phyloP scores from a whole-genome alignment of 2,888 invertebrate species.

The Leptogaster cylindrica region DNA sequence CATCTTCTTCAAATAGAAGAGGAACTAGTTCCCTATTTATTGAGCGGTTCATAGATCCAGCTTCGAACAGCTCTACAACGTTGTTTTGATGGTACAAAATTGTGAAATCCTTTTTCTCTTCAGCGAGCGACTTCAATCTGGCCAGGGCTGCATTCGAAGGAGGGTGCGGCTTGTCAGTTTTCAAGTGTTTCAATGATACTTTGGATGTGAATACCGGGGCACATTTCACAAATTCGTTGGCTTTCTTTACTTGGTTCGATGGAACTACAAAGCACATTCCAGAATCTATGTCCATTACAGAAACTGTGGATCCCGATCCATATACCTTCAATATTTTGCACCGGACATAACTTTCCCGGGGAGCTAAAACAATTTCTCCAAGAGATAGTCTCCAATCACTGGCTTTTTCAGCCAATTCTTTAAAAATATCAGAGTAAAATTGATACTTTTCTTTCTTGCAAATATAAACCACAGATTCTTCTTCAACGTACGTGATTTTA shows the following conservation, averaged over 20 bases:
- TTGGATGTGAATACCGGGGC: conserved; percentile 49
- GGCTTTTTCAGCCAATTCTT: conserved; percentile 8
- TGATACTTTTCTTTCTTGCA: neutral
- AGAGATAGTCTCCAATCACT: neutral
- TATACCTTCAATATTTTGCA: conserved; percentile 8
- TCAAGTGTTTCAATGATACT: conserved; percentile 43
- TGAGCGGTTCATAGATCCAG: neutral
- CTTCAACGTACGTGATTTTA: neutral
- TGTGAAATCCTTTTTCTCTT: neutral
- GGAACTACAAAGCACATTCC: conserved; percentile 44
- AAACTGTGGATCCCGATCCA: conserved; percentile 14
- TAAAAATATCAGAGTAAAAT: conserved; percentile 17
- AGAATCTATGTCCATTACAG: conserved; percentile 49
- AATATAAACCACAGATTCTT: conserved; percentile 4
- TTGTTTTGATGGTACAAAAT: neutral
- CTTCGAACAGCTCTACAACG: conserved; percentile 2
- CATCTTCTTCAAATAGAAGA: neutral
- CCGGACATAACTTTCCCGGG: neutral
- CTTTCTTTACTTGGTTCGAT: conserved; percentile 44
- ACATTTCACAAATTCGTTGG: conserved; percentile 49
- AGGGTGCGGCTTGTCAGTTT: too few species aligned
- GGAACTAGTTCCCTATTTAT: conserved; percentile 2
- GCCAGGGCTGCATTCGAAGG: neutral
- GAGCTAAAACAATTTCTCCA: conserved; percentile 3
- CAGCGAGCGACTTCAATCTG: neutral